phyloP scores from a whole-genome alignment of 2,113 vertebrate genomes.

The Indri indri region DNA sequence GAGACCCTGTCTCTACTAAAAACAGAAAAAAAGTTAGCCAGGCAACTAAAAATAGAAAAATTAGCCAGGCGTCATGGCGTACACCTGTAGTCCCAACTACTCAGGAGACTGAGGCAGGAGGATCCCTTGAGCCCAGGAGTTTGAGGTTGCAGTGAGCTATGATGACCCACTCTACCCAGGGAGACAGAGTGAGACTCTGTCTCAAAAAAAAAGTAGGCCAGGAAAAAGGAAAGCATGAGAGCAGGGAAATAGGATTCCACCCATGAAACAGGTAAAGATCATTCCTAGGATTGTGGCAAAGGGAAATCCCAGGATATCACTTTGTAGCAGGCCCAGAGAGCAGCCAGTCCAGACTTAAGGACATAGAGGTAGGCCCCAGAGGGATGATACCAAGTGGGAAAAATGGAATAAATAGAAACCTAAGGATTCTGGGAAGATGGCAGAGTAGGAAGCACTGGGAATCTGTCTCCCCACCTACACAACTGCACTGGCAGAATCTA shows the following conservation, averaged over 20 bases:
- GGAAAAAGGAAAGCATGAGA: neutral
- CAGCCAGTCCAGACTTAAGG: neutral
- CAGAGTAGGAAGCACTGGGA: neutral
- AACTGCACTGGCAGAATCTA: neutral
- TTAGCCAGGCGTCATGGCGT: too few species aligned
- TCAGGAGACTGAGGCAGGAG: too few species aligned
- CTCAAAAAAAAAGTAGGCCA: neutral
- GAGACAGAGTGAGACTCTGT: too few species aligned
- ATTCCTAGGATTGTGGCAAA: neutral
- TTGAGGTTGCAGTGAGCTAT: too few species aligned
- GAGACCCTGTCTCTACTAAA: too few species aligned
- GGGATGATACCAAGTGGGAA: neutral
- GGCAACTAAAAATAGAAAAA: too few species aligned
- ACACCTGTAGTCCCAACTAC: too few species aligned
- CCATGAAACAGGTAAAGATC: neutral
- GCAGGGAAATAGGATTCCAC: neutral
- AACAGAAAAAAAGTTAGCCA: too few species aligned
- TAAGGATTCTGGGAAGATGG: neutral
- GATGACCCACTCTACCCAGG: too few species aligned
- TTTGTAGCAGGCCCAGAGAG: neutral
- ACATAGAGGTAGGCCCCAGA: neutral
- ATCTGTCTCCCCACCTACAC: neutral
- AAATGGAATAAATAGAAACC: neutral
- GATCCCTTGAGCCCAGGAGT: too few species aligned
- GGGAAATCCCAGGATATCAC: neutral